Conservation (phyloP, 2,888 invertebrate genomes). For the Caenorhabditis sp. region DNA sequence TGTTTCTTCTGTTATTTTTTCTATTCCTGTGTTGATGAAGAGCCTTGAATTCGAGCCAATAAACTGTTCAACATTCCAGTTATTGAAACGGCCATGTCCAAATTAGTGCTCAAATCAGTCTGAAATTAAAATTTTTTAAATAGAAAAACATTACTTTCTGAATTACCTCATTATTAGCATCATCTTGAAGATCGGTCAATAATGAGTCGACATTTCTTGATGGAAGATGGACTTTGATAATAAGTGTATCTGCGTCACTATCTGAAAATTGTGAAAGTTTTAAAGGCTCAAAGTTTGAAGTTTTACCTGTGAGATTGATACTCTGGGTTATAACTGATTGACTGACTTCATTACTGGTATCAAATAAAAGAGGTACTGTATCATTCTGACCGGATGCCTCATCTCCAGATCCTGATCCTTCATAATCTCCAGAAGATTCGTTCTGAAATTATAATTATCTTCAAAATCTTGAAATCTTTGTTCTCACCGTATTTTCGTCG, state of each 20-base stretch:
- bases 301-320: constrained; percentile 31
- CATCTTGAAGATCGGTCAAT: neutral
- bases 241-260: constrained; percentile 30
- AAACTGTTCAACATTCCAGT: neutral
- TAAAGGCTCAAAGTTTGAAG: no score
- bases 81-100: neutral
- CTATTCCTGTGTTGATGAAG: neutral
- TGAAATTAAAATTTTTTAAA: no score
- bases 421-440: constrained; percentile 8
- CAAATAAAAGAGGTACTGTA: constrained; percentile 6
- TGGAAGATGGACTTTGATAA: constrained; percentile 27
- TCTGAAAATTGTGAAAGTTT: constrained; percentile 17
- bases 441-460: neutral
- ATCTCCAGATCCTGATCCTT: constrained; percentile 13
- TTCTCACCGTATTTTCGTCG: constrained; percentile 3
- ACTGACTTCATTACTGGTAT: constrained; percentile 10
- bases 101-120: neutral
- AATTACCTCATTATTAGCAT: neutral
- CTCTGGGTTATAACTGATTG: constrained; percentile 8
- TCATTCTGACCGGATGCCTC: constrained; percentile 16
- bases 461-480: constrained; percentile 3
- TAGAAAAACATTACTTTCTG: no score
- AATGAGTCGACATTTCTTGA: neutral
- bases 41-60: neutral
- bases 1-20: neutral